Evolutionary conservation across 30 jellyfish, hydroid and myxozoan genomes (phyloP).

Genomic region (Hydra vulgaris): DNA sequence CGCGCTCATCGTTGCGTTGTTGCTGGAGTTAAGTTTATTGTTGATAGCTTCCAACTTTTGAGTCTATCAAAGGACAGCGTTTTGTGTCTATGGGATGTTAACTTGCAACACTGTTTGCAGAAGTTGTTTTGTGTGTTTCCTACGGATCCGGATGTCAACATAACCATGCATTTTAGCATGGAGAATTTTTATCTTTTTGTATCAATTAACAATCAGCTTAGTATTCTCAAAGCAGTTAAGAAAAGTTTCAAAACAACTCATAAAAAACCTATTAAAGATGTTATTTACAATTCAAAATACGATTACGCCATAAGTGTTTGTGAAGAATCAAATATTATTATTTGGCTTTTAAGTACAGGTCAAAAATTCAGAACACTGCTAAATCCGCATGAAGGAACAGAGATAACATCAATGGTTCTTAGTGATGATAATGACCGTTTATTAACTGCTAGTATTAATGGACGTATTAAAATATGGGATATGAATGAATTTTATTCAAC

Average conservation of each 20-base stretch:
- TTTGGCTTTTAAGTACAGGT: conserved; percentile 89
- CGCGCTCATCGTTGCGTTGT: conserved; percentile 93
- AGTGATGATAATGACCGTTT: conserved; percentile 56
- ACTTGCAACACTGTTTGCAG: conserved; percentile 84
- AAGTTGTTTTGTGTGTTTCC: conserved; percentile 76
- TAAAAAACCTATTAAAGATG: conserved; percentile 68
- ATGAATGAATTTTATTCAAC: conserved; percentile 77
- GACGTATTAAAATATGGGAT: conserved; percentile 87
- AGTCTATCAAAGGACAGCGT: conserved; percentile 87
- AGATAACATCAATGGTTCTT: conserved; percentile 60
- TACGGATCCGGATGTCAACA: conserved; percentile 42
- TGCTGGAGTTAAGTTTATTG: conserved; percentile 53
- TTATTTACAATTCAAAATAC: conserved; percentile 36
- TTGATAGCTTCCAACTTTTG: conserved; percentile 48
- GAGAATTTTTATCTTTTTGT: conserved; percentile 42
- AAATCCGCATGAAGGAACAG: conserved; percentile 92
- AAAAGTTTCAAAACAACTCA: conserved; percentile 61
- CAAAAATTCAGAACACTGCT: conserved; percentile 87
- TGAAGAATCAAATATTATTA: conserved; percentile 63
- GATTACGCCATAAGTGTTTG: conserved; percentile 79
- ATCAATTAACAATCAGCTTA: conserved; percentile 56
- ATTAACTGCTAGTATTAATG: conserved; percentile 88
- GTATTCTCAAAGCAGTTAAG: conserved; percentile 43
- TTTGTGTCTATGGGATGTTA: conserved; percentile 87
- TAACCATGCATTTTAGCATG: conserved; percentile 58